Percentiles rank a stretch among this genome's conserved stretches.
These are phyloP conservation scores for Pygocentrus nattereri DNA, from an alignment of 2,797 vertebrate genomes.

Conservation along the genomic window DNA sequence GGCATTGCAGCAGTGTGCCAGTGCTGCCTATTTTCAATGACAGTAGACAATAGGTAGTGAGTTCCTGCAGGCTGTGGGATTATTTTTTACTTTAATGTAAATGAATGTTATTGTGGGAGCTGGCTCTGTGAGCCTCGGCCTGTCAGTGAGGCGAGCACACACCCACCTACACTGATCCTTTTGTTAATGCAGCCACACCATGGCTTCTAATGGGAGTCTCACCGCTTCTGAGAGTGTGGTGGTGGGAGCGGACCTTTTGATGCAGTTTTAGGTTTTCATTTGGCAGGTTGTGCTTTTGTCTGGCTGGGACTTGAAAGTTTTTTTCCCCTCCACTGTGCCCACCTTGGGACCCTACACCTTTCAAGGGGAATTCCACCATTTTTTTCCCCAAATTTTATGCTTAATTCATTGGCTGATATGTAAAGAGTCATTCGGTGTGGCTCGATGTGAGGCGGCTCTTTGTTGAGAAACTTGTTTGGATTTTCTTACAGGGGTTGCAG, in stretches of 20 bases:
- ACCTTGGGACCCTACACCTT: too few relatives aligned
- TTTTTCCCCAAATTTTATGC: too few relatives aligned
- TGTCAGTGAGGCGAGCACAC: constrained; percentile 50
- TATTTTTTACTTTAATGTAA: constrained; percentile 19
- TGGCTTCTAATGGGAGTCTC: neutral
- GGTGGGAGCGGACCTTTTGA: too few relatives aligned
- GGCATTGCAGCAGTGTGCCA: neutral
- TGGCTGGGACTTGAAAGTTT: too few relatives aligned
- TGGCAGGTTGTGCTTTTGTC: neutral
- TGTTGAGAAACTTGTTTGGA: too few relatives aligned
- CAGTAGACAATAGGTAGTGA: constrained; percentile 2
- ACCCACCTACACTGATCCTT: constrained; percentile 43
- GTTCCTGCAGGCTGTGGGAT: constrained; percentile 13
- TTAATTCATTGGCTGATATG: too few relatives aligned
- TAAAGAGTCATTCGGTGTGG: too few relatives aligned
- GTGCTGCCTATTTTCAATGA: neutral
- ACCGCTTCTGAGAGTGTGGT: neutral
- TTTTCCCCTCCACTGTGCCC: too few relatives aligned
- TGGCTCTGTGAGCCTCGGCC: constrained; percentile 32
- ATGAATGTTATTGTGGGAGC: constrained; percentile 11
- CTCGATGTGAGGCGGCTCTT: too few relatives aligned
- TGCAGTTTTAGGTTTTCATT: neutral
- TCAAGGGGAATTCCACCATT: too few relatives aligned
- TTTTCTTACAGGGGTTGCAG: too few relatives aligned
- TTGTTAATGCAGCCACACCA: constrained; percentile 44